Percentiles rank a stretch among this genome's conserved stretches.
These are phyloP conservation scores for Drosophila mettleri DNA, from an alignment of 2,888 invertebrate species.

Conservation along the genomic window DNA sequence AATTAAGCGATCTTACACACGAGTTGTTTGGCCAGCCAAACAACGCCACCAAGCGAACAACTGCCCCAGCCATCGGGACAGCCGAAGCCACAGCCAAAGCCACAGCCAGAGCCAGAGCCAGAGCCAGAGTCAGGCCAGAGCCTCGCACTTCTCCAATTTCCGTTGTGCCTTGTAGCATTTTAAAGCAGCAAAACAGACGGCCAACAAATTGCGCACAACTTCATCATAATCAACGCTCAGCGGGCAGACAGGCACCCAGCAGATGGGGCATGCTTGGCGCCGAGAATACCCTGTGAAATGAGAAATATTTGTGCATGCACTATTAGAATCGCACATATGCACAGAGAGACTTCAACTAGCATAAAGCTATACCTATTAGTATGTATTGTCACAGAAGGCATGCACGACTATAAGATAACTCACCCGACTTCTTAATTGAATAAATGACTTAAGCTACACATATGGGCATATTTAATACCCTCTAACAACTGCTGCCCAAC, in stretches of 20 bases:
- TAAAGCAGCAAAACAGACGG: slow-evolving; percentile 69
- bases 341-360: neutral
- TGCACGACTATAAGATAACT: neutral
- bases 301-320: too few species aligned
- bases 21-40: slow-evolving; percentile 23
- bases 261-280: neutral
- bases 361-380: neutral
- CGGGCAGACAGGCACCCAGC: slow-evolving; percentile 34
- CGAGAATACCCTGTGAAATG: slow-evolving; percentile 23
- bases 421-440: neutral
- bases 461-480: neutral
- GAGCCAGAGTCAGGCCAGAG: slow-evolving; percentile 10
- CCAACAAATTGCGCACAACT: slow-evolving; percentile 83
- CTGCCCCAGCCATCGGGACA: slow-evolving; percentile 18
- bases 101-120: neutral
- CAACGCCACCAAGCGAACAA: slow-evolving; percentile 26
- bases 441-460: accelerated
- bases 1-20: slow-evolving; percentile 77
- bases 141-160: slow-evolving; percentile 73
- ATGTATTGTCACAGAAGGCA: too few species aligned
- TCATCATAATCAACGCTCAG: slow-evolving; percentile 75
- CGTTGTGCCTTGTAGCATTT: slow-evolving; percentile 74
- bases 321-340: too few species aligned
- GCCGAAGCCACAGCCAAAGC: neutral
- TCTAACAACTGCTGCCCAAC: neutral